Evolutionary conservation across 92 coral and sea anemone genomes (phyloP).

Genomic region (Umimayanthus chanpuru): DNA sequence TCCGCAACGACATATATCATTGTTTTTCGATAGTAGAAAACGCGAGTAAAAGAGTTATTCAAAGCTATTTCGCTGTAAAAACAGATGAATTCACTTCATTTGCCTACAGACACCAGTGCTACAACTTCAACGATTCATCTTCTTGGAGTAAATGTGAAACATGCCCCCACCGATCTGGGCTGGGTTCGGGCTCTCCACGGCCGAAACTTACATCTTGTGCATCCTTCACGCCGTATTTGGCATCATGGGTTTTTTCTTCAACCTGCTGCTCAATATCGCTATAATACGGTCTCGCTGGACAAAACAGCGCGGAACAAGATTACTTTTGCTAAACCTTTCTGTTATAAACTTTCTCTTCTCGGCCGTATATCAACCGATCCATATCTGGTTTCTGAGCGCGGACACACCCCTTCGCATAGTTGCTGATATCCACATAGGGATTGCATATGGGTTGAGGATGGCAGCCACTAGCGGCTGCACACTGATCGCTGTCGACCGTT

Average conservation of each 20-base stretch:
- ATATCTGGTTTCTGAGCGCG: slow-evolving; percentile 10
- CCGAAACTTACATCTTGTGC: background rate
- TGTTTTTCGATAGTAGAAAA: too few species aligned
- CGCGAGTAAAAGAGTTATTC: too few species aligned
- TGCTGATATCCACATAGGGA: background rate
- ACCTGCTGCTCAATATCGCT: background rate
- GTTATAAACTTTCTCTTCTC: background rate
- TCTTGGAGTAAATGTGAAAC: background rate
- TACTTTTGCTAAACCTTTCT: slow-evolving; percentile 3
- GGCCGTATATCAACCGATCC: background rate
- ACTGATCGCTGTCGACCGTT: slow-evolving; percentile 26
- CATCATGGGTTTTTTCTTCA: background rate
- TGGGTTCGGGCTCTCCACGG: background rate
- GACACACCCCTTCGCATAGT: background rate
- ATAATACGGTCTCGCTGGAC: background rate
- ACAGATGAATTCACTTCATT: too few species aligned
- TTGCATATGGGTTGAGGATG: background rate
- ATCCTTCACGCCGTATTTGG: background rate
- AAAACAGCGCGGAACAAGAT: background rate
- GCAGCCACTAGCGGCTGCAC: background rate
- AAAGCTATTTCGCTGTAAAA: too few species aligned
- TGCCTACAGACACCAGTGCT: too few species aligned
- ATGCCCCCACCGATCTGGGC: background rate
- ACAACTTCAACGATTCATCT: too few species aligned
- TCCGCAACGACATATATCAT: too few species aligned